Evolutionary conservation across 2,888 invertebrate genomes (phyloP), one percentile per base, ranked within the genome.

Genomic region (Maniola hyperantus): DNA sequence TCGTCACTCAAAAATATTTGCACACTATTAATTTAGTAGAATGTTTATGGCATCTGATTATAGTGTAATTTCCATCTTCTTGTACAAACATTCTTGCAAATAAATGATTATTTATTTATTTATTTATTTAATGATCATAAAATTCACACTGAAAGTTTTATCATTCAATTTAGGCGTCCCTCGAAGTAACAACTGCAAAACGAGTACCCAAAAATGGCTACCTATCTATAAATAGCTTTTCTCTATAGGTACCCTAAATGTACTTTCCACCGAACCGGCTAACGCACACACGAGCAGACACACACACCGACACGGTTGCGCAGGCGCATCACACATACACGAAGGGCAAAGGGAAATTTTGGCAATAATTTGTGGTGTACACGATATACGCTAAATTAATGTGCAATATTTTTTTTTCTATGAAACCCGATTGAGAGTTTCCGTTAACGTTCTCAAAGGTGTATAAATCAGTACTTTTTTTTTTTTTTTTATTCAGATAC

Each of bases 271-370:
- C 65, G 83, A 89, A 91, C 91, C 89, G 89, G 91, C 84, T 87
- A 72, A 77, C 81, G 65, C 82, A 76, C 77, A 82, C 82, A 76
- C 58, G 73, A 68, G 74, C 70, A 73, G 78, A 59, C 82, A 80
- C 82, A 82, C 82, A 73, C 10, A 42, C 66, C 63, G 46, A 65
- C 69, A 63, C 69, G 76, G 70, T 72, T 78, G 61, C 83, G 80
- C 82, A 81, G 80, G 73, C 11, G 34, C 65, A 59, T 11, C 61
- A 71, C 78, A 74, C 75, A 71, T 64, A 55, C 63, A 57, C 66
- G 60, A 61, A 89, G 89, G 89, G 88, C 88, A 81, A 87, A 90
- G 88, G 89, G 89, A 90, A 90, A 91, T 88, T 91, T 91, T 80
- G 91, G 90, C 87, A 88, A 90, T 87, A 82, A 84, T 83, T 86